Evolutionary conservation across 2,888 invertebrate genomes (phyloP).

Genomic region (Pseudolycoriella hygida): DNA sequence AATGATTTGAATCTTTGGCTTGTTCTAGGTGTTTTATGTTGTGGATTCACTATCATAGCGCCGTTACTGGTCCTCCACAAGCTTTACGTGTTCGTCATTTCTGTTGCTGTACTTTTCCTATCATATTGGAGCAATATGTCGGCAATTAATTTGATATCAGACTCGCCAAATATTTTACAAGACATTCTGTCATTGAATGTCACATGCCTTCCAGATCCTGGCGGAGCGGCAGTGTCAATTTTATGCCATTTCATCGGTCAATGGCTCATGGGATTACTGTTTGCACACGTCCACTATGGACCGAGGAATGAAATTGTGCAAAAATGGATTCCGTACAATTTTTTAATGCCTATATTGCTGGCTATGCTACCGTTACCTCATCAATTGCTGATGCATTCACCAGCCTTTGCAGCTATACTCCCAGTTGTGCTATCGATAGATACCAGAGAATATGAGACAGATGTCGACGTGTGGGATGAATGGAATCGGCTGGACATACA

Average conservation of each 20-base stretch:
- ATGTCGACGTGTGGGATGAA: slow-evolving; percentile 71
- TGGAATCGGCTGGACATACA: slow-evolving; percentile 83
- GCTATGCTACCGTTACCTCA: slow-evolving; percentile 47
- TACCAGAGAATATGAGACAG: slow-evolving; percentile 67
- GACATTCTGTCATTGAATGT: slow-evolving; percentile 53
- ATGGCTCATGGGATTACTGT: slow-evolving; percentile 45
- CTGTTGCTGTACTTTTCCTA: slow-evolving; percentile 63
- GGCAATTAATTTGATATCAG: slow-evolving; percentile 41
- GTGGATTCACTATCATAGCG: slow-evolving; percentile 67
- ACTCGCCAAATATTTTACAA: slow-evolving; percentile 45
- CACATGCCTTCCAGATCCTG: slow-evolving; percentile 41
- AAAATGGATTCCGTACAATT: slow-evolving; percentile 45
- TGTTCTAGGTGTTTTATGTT: too few relatives aligned
- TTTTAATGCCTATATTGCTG: slow-evolving; percentile 51
- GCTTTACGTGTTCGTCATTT: slow-evolving; percentile 76
- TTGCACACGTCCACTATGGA: slow-evolving; percentile 53
- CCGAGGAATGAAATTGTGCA: slow-evolving; percentile 42
- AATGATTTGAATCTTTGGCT: too few relatives aligned
- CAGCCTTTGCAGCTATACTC: slow-evolving; percentile 51
- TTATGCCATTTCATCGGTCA: slow-evolving; percentile 56
- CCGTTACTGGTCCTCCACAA: too few relatives aligned
- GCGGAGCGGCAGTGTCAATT: slow-evolving; percentile 44
- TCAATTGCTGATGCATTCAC: slow-evolving; percentile 45
- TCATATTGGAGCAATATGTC: slow-evolving; percentile 75
- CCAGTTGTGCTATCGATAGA: slow-evolving; percentile 57